Evolutionary conservation across 1,140 invertebrate species (phyloP), one percentile per base, ranked within the genome.

Genomic region (Euschistus heros): DNA sequence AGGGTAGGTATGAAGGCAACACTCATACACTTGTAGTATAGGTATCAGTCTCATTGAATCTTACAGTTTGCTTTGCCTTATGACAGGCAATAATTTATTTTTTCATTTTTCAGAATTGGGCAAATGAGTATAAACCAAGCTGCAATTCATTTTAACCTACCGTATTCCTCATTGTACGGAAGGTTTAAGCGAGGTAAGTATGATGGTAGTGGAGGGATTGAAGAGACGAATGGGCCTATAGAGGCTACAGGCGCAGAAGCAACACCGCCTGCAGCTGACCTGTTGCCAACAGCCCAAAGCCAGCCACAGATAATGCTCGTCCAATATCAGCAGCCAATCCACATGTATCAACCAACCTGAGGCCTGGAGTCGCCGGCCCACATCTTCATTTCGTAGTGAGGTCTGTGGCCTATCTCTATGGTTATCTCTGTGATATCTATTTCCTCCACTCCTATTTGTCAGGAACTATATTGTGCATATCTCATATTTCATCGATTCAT

Each of bases 81-180:
- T n/a, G n/a, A n/a, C n/a, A n/a, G n/a, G n/a, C n/a, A n/a, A n/a
- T n/a, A 30, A 30, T 54, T 54, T 54, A 57, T 57, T 17, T 57
- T 18, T 50, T 50, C 2, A 6, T 18, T 22, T 50, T 78, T n/a
- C 74, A 89, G 89, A 71, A 80, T 90, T 67, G 89, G 90, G 22
- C 89, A 91, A 71, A 92, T 94, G 89, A 91, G 88, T 67, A 92
- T 94, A 71, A 94, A 92, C 76, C 90, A 92, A 77, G 91, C 91
- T 59, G 89, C 90, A n/a, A 92, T 92, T 68, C 89, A 92, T 73
- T 92, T 86, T 74, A 92, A 92, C 76, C 77, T 93, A 70, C 91
- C 91, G 26, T 93, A 93, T 74, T 92, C 89, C 26, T 92, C 89
- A 17, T 76, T 93, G 15, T 93, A 92, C 72, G 90, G 90, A 1